Evolutionary conservation across 2,888 invertebrate species (phyloP), one percentile per base, ranked within the genome.

Genomic region (Zhuqinia jingwanae): DNA sequence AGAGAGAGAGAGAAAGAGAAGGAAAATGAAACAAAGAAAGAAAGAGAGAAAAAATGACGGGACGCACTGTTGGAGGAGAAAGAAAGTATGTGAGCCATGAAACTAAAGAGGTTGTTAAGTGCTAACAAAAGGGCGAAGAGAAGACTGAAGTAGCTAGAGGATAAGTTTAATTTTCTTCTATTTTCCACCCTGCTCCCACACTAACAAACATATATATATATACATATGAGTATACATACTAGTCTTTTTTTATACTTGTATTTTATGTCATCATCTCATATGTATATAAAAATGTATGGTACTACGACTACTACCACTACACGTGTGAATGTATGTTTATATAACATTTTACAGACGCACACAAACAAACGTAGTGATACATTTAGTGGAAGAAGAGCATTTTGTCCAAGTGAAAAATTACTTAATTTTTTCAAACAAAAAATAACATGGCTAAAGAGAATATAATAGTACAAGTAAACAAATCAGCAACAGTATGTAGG

Each of bases 61-160:
- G 58, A 81, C 56, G 63, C 75, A 75, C 80, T 65, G 56, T n/a
- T 30, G 60, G 60, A 56, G 58, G 25, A 70, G 47, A 70, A 85
- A 73, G 45, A 78, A 84, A 85, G 58, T 80, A 85, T 85, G 79
- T 76, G 85, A 85, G 85, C 80, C 85, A 80, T 85, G 85, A 85
- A 85, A 80, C 85, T 76, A 80, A 85, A 85, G 75, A 80, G 80
- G 85, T 65, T 85, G 85, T 80, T 85, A 73, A 85, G 80, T 83
- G 83, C 76, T 77, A 83, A 83, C 83, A 83, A 77, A 83, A 81
- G 63, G 70, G 50, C 70, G 70, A 22, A 8, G n/a, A 20, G 47
- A 45, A 50, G 50, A 25, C 25, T 36, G 17, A n/a, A 36, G 30
- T 2, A 58, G 36, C 36, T 36, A 63, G 30, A 50, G 36, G 10